Conservation (phyloP, 1,140 invertebrate species). For the Pachyrhynchus sulphureomaculatus region DNA sequence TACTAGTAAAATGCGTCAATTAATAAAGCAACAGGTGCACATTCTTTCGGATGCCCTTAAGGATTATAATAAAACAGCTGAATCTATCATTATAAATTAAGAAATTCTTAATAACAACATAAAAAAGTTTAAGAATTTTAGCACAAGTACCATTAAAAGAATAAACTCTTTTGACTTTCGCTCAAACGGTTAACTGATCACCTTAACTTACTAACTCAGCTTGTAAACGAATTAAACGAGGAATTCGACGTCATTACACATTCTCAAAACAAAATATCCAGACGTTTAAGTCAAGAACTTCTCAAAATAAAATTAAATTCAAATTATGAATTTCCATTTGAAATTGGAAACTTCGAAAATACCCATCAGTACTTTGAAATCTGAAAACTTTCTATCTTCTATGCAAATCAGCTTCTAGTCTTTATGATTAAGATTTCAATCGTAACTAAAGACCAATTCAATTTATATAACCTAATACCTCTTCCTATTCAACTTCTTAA, state of each 20-base stretch:
- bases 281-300: neutral
- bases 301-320: constrained; percentile 11
- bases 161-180: neutral
- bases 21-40: constrained; percentile 33
- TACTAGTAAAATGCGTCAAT: constrained; percentile 15
- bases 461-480: constrained; percentile 14
- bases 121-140: neutral
- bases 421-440: constrained; percentile 7
- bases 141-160: neutral
- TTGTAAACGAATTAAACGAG: constrained; percentile 18
- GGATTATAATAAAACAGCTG: constrained; percentile 2
- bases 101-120: no score
- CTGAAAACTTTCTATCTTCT: neutral
- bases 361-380: constrained; percentile 13
- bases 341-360: neutral
- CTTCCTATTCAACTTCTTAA: neutral
- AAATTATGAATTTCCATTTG: no score
- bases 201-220: constrained; percentile 13
- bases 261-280: constrained; percentile 31
- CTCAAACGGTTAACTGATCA: neutral
- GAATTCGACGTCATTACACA: constrained; percentile 18
- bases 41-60: constrained; percentile 13
- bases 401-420: neutral
- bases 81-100: neutral
- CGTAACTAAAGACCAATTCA: neutral